Evolutionary conservation across 2,888 invertebrate genomes (phyloP).

Genomic region (Rhodophaea formosa): DNA sequence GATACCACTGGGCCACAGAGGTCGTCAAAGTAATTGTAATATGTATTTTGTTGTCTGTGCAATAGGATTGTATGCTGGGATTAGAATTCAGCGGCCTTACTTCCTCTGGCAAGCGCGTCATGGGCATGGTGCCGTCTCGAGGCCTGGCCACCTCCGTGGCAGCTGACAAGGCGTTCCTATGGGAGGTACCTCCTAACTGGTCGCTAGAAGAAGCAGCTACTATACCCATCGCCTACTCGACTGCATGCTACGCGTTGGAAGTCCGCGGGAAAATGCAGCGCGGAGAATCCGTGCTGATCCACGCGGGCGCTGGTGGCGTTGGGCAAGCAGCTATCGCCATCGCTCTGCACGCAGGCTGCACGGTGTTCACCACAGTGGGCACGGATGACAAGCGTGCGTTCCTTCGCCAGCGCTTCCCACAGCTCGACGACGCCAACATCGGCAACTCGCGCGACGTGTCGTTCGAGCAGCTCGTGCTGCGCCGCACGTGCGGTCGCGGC

Average conservation of each 20-base stretch:
- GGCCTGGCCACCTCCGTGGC: conserved; percentile 94
- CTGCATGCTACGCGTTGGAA: conserved; percentile 93
- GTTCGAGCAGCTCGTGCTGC: conserved; percentile 94
- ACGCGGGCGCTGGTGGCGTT: conserved; percentile 97
- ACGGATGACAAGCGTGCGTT: conserved; percentile 93
- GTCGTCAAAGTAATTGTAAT: too few relatives aligned
- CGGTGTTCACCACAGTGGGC: conserved; percentile 95
- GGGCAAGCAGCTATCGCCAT: conserved; percentile 98
- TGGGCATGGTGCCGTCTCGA: conserved; percentile 95
- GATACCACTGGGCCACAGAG: too few relatives aligned
- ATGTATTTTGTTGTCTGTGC: background rate
- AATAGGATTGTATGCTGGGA: conserved; percentile 95
- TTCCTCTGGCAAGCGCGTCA: conserved; percentile 87
- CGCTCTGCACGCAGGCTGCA: conserved; percentile 93
- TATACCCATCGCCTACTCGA: conserved; percentile 96
- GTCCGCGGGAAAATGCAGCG: conserved; percentile 92
- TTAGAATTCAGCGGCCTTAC: conserved; percentile 95
- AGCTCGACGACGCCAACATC: conserved; percentile 89
- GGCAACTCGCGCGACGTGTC: conserved; percentile 95
- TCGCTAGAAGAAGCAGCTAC: conserved; percentile 96
- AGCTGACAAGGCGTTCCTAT: conserved; percentile 91
- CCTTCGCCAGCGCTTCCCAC: conserved; percentile 90
- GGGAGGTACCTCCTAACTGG: conserved; percentile 94
- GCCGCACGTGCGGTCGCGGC: conserved; percentile 92
- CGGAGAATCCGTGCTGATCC: conserved; percentile 94